phyloP scores from a whole-genome alignment of 2,113 vertebrate species.

The Macrotus californicus region DNA sequence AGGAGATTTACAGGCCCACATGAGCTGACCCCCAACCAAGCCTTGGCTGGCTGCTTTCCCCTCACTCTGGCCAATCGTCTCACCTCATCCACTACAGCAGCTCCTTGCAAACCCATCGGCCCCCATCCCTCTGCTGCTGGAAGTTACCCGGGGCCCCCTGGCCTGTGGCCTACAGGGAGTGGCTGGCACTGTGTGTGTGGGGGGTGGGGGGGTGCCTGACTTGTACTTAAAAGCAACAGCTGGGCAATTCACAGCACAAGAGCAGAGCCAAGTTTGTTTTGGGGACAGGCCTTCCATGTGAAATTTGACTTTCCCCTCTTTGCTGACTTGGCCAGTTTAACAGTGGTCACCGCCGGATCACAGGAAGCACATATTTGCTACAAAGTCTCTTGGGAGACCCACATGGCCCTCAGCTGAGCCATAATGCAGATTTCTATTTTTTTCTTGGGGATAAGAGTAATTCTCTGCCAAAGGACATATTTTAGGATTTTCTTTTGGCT shows the following conservation, averaged over 20 bases:
- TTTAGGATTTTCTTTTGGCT: slow-evolving; percentile 63
- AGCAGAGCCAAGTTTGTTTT: not conserved
- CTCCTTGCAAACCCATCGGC: not conserved
- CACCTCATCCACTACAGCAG: not conserved
- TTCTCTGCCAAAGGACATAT: slow-evolving; percentile 70
- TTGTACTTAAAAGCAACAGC: not conserved
- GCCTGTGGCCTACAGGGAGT: not conserved
- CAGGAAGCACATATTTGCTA: slow-evolving; percentile 30
- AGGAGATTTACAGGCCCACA: slow-evolving; percentile 34
- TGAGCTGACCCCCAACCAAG: not conserved
- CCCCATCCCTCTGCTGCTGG: not conserved
- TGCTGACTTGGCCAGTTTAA: slow-evolving; percentile 39
- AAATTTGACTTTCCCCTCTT: not conserved
- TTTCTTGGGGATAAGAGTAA: slow-evolving; percentile 53
- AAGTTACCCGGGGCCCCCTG: not conserved
- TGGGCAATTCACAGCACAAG: not conserved
- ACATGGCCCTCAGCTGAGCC: not conserved
- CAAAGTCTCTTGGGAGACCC: slow-evolving; percentile 59
- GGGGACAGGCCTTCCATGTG: not conserved
- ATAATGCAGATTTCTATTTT: slow-evolving; percentile 53
- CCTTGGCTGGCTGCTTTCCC: not conserved
- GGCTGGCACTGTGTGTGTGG: not conserved
- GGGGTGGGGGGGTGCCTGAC: not conserved
- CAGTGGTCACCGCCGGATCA: slow-evolving; percentile 25
- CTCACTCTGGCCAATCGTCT: slow-evolving; percentile 6